Evolutionary conservation across 1,140 invertebrate genomes (phyloP), one percentile per base, ranked within the genome.

Genomic region (Cydia pomonella): DNA sequence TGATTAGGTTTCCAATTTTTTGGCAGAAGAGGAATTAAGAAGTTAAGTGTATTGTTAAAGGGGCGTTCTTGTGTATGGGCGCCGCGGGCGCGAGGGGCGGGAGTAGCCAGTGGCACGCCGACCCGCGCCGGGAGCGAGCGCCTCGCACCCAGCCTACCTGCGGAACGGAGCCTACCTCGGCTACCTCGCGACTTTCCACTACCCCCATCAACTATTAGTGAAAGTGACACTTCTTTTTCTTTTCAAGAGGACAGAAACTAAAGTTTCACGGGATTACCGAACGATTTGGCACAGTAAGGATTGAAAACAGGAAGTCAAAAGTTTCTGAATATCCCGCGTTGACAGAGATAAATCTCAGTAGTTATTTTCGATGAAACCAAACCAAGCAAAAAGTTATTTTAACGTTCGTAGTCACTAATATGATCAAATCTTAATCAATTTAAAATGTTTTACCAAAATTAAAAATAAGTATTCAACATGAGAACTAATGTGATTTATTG

Each of bases 41-140:
- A 59, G 53, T 59, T 12, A 59, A 81, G 84, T 86, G 75, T 77
- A 77, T 82, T 80, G 84, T 82, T 78, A 82, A 84, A 73, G 84
- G 86, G 85, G 89, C 85, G 84, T 84, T 76, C 79, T 77, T 82
- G 78, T 78, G 83, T 81, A 82, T 81, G 84, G 79, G 83, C 76
- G 82, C 79, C 62, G 81, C 79, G 80, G 73, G 83, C 76, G 82
- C 29, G 80, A 76, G 75, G 77, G 50, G 13, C 50, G 71, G 69
- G 71, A 80, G 79, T 47, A 25, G 83, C 79, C 88, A 90, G 88
- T 90, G 87, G 82, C 83, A 83, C 80, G 76, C 74, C 77, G 80
- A 81, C 88, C 79, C 80, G 86, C 88, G 80, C 53, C 80, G 78
- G 75, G 87, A 81, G 33, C 80, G 82, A 86, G 84, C 89, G 89